phyloP scores from a whole-genome alignment of 2,797 vertebrate species.

The Tragelaphus oryx region DNA sequence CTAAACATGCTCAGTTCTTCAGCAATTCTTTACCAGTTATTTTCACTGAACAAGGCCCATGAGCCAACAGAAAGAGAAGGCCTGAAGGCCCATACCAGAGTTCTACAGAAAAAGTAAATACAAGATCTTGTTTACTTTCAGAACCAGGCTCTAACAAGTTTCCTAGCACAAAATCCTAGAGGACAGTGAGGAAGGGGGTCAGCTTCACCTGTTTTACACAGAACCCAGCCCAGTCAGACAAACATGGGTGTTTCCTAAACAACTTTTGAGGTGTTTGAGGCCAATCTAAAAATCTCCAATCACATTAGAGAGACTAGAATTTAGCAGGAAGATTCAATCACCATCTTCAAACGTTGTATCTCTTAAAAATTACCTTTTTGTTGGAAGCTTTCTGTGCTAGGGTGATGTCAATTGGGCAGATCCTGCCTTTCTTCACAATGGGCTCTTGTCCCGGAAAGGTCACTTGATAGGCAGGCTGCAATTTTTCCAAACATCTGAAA shows the following conservation, averaged over 20 bases:
- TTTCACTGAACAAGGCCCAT: constrained; percentile 29
- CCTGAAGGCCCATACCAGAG: neutral
- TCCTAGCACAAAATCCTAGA: neutral
- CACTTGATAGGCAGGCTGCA: constrained; percentile 91
- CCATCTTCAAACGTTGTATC: neutral
- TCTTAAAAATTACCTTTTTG: constrained; percentile 90
- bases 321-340: neutral
- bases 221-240: neutral
- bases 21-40: constrained; percentile 1
- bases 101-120: constrained; percentile 14
- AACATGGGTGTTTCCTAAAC: neutral
- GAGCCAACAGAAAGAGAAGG: neutral
- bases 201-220: neutral
- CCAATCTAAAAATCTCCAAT: neutral
- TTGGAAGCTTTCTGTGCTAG: constrained; percentile 91
- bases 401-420: constrained; percentile 89
- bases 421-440: constrained; percentile 89
- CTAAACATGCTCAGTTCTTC: neutral
- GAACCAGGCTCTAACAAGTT: neutral
- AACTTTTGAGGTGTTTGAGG: neutral
- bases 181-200: neutral
- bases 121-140: neutral
- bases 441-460: constrained; percentile 88
- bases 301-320: neutral
- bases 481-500: constrained; percentile 88